Percentiles rank a stretch among this genome's conserved stretches.
These are phyloP conservation scores for Meandrusa payeni DNA, from an alignment of 2,888 invertebrate genomes.

Conservation along the genomic window DNA sequence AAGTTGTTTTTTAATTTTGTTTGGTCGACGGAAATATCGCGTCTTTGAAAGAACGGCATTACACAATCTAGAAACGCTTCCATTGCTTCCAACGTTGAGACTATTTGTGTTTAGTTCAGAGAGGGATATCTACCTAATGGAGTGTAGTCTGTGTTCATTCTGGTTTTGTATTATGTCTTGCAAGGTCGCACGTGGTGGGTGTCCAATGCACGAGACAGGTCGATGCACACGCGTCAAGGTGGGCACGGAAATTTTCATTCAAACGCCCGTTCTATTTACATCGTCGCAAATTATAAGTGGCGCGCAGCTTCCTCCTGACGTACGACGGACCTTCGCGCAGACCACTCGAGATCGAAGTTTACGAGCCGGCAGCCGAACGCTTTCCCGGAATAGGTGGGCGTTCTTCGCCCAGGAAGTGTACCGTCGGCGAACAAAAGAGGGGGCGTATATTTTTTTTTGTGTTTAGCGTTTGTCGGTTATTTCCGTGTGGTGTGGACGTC, in stretches of 20 bases:
- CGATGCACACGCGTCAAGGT: slow-evolving; percentile 73
- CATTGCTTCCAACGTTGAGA: slow-evolving; percentile 20
- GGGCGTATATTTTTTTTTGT: slow-evolving; percentile 29
- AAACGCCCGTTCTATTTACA: slow-evolving; percentile 73
- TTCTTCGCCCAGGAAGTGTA: slow-evolving; percentile 46
- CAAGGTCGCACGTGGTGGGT: slow-evolving; percentile 67
- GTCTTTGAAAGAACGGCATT: slow-evolving; percentile 14
- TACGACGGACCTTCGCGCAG: slow-evolving; percentile 55
- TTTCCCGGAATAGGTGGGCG: slow-evolving; percentile 51
- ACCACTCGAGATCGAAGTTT: slow-evolving; percentile 37
- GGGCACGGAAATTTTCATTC: slow-evolving; percentile 72
- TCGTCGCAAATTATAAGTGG: slow-evolving; percentile 63
- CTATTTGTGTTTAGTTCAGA: slow-evolving; percentile 26
- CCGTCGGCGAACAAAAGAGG: slow-evolving; percentile 29
- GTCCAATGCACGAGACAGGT: slow-evolving; percentile 61
- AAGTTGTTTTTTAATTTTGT: slow-evolving; percentile 29
- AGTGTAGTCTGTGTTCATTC: slow-evolving; percentile 46
- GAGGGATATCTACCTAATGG: slow-evolving; percentile 51
- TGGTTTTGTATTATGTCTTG: slow-evolving; percentile 54
- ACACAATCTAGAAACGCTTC: slow-evolving; percentile 20
- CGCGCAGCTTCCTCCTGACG: slow-evolving; percentile 68
- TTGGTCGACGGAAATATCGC: slow-evolving; percentile 20
- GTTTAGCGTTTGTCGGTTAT: slow-evolving; percentile 26
- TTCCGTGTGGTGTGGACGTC: slow-evolving; percentile 27
- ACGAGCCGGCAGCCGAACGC: slow-evolving; percentile 34